Evolutionary conservation across 2,888 invertebrate species (phyloP).

Genomic region (Hanleya hanleyi): DNA sequence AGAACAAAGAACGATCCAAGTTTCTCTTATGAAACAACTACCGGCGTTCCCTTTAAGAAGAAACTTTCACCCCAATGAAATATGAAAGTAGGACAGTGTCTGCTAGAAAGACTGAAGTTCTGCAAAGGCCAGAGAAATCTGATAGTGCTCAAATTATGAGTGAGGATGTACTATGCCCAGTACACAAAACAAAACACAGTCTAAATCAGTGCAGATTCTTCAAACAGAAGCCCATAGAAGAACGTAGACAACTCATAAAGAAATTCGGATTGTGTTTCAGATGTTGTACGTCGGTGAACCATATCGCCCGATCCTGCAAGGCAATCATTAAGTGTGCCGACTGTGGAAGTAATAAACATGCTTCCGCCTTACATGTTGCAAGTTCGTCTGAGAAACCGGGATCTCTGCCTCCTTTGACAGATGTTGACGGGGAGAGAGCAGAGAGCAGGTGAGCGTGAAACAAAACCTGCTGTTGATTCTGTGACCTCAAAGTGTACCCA

Average conservation of each 20-base stretch:
- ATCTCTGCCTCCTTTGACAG: neutral
- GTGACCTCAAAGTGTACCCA: constrained; percentile 13
- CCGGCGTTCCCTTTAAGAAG: no score
- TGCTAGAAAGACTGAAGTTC: no score
- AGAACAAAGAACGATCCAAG: constrained; percentile 34
- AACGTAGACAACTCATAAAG: constrained; percentile 22
- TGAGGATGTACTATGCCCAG: constrained; percentile 11
- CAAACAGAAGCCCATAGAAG: constrained; percentile 13
- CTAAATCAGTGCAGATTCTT: constrained; percentile 25
- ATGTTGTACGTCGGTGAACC: constrained; percentile 21
- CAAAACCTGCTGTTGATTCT: neutral
- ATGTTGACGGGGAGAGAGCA: neutral
- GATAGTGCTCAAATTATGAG: no score
- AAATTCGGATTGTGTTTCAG: constrained; percentile 22
- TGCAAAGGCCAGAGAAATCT: no score
- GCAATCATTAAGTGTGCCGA: constrained; percentile 22
- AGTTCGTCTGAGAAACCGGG: neutral
- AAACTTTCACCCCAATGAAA: neutral
- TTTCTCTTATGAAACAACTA: constrained; percentile 19
- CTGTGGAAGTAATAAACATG: constrained; percentile 27
- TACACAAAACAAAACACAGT: constrained; percentile 20
- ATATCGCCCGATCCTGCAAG: constrained; percentile 17
- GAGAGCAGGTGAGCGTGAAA: neutral
- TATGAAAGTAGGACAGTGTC: no score
- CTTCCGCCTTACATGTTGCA: constrained; percentile 23